Percentiles rank a stretch among this genome's conserved stretches.
phyloP scores from a whole-genome alignment of 1,140 invertebrate genomes.

The Tribolium madens region DNA sequence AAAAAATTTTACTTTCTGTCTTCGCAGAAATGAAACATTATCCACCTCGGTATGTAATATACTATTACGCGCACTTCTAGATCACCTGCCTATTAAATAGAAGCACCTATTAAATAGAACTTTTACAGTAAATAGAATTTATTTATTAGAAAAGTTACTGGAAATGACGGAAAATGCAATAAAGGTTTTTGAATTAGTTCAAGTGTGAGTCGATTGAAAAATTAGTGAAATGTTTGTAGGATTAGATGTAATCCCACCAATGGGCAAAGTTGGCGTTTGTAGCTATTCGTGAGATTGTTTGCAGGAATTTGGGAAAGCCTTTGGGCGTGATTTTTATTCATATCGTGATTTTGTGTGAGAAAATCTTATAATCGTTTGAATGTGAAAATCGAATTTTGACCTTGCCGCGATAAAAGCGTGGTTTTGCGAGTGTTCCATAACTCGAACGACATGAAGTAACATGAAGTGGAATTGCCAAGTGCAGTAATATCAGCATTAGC shows the following conservation, averaged over 20 bases:
- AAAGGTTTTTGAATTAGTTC: no score
- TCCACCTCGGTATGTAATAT: no score
- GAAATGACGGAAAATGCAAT: no score
- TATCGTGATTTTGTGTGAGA: background rate
- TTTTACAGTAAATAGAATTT: no score
- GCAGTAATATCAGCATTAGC: slow-evolving; percentile 54
- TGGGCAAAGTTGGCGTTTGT: background rate
- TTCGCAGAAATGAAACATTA: no score
- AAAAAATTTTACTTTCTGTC: no score
- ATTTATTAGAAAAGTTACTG: no score
- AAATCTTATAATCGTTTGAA: slow-evolving; percentile 26
- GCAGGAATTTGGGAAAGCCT: background rate
- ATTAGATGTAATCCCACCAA: background rate
- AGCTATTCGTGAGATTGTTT: slow-evolving; percentile 12
- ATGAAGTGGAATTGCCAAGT: slow-evolving; percentile 39
- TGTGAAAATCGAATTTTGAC: slow-evolving; percentile 18
- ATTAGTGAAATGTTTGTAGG: background rate
- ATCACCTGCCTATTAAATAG: no score
- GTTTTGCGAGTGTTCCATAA: slow-evolving; percentile 5
- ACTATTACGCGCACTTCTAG: no score
- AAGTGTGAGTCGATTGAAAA: no score
- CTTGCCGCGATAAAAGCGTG: background rate
- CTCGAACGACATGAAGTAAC: slow-evolving; percentile 5
- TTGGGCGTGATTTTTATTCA: slow-evolving; percentile 14
- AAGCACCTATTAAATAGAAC: no score